phyloP scores from a whole-genome alignment of 2,888 invertebrate species.

The Drosophila pseudotalamancana region DNA sequence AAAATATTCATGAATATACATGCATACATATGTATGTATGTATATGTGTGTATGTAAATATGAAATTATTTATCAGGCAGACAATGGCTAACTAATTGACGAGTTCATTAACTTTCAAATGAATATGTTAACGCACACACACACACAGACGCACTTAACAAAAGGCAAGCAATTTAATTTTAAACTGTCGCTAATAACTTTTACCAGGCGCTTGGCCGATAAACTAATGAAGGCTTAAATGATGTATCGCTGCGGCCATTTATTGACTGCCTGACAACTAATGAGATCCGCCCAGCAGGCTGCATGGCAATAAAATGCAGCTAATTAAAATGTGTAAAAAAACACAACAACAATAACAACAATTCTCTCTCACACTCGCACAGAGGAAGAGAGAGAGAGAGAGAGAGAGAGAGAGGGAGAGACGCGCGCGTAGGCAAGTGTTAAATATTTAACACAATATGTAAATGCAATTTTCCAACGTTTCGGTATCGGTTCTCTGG shows the following conservation, averaged over 20 bases:
- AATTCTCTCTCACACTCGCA: neutral
- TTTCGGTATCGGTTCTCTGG: conserved; percentile 22
- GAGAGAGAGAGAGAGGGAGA: too few relatives aligned
- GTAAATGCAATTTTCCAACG: conserved; percentile 58
- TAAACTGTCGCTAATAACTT: conserved; percentile 81
- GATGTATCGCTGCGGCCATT: conserved; percentile 69
- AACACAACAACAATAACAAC: conserved; percentile 3
- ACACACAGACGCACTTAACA: conserved; percentile 28
- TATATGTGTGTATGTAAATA: too few relatives aligned
- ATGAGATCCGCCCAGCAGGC: conserved; percentile 38
- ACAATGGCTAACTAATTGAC: conserved; percentile 75
- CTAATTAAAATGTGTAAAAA: conserved; percentile 73
- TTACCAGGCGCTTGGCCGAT: conserved; percentile 66
- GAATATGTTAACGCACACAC: conserved; percentile 61
- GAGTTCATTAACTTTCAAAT: conserved; percentile 77
- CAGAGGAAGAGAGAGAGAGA: too few relatives aligned
- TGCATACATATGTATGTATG: too few relatives aligned
- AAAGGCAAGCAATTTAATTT: conserved; percentile 68
- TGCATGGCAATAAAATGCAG: conserved; percentile 67
- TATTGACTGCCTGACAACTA: conserved; percentile 59
- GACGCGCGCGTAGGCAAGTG: conserved; percentile 32
- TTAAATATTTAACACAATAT: conserved; percentile 69
- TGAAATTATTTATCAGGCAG: conserved; percentile 59
- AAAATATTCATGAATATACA: too few relatives aligned
- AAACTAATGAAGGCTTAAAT: conserved; percentile 78